Evolutionary conservation across 1,140 invertebrate genomes (phyloP).

Genomic region (Drosophila prosaltans): DNA sequence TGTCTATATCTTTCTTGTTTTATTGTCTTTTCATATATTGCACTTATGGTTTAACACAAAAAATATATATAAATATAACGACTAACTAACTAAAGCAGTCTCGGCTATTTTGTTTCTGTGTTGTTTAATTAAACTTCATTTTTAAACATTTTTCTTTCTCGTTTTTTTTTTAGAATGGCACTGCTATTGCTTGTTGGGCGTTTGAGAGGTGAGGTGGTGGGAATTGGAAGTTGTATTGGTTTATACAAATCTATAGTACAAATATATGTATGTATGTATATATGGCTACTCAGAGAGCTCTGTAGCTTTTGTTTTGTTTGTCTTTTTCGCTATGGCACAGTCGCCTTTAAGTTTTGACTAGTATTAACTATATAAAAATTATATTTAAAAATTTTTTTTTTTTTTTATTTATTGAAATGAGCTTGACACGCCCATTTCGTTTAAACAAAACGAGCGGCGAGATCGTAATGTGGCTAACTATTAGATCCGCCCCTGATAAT

Average conservation of each 20-base stretch:
- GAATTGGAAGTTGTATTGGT: background rate
- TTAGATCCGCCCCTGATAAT: slow-evolving; percentile 32
- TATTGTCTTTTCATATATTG: slow-evolving; percentile 52
- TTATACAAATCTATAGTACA: background rate
- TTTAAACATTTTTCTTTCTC: slow-evolving; percentile 1
- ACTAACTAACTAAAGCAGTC: slow-evolving; percentile 77
- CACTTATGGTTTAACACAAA: slow-evolving; percentile 60
- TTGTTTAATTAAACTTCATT: slow-evolving; percentile 15
- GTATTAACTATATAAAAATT: slow-evolving; percentile 62
- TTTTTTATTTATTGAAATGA: background rate
- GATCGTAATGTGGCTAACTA: slow-evolving; percentile 56
- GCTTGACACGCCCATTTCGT: slow-evolving; percentile 28
- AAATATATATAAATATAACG: slow-evolving; percentile 22
- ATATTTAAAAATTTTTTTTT: background rate
- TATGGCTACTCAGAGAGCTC: slow-evolving; percentile 40
- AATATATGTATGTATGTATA: slow-evolving; percentile 8
- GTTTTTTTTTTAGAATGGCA: slow-evolving; percentile 43
- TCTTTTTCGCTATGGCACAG: slow-evolving; percentile 72
- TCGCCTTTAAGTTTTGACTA: slow-evolving; percentile 78
- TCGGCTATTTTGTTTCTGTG: slow-evolving; percentile 58
- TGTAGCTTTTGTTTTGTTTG: slow-evolving; percentile 50
- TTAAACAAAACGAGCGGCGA: slow-evolving; percentile 75
- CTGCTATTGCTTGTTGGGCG: slow-evolving; percentile 22
- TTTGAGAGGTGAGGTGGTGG: background rate
- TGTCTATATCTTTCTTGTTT: slow-evolving; percentile 1